Evolutionary conservation across 2,797 vertebrate genomes (phyloP), one percentile per base, ranked within the genome.

Genomic region (Sebastolobus altivelis): DNA sequence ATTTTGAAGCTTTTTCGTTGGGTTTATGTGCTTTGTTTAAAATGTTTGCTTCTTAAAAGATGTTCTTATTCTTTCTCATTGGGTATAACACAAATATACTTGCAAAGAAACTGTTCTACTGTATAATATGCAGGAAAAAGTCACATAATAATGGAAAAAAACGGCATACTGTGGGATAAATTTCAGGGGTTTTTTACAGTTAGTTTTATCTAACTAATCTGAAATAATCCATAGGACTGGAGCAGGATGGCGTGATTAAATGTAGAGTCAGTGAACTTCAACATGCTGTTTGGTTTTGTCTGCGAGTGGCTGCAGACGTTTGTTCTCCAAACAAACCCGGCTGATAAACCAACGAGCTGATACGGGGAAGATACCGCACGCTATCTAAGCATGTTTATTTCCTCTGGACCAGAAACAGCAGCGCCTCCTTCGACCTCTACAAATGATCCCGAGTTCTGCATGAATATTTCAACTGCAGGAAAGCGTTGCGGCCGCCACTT

Each of bases 401-500:
- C 35, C 65, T 59, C 68, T 77, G 49, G 46, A 69, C n/a, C 65
- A 1, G 2, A 76, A 74, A 67, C 54, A 27, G 78, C 66, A 70
- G 67, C n/a, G 2, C 35, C 20, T 73, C 67, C 37, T 76, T 33
- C 58, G 75, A 72, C 75, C 80, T 89, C 83, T 69, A 76, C 65
- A n/a, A 63, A 77, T 65, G 61, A 76, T 66, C 81, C 73, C 72
- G 84, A 90, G 88, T 86, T 83, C 82, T 79, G 67, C 80, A 92
- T 91, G 72, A 93, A 89, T 93, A 91, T 93, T 93, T 91, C 74
- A 90, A 82, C 80, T 75, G 68, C 49, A 73, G 80, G 81, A 87
- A 87, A 72, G 72, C 40, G 6, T 63, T 1, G 61, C 11, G 72
- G 71, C 65, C 40, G 77, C 78, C 83, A 78, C 80, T 84, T 89